A percentile compares a stretch with the other conserved stretches of the same genome.
Conservation (phyloP, 1,140 invertebrate genomes). For the Hormaphis cornu region DNA sequence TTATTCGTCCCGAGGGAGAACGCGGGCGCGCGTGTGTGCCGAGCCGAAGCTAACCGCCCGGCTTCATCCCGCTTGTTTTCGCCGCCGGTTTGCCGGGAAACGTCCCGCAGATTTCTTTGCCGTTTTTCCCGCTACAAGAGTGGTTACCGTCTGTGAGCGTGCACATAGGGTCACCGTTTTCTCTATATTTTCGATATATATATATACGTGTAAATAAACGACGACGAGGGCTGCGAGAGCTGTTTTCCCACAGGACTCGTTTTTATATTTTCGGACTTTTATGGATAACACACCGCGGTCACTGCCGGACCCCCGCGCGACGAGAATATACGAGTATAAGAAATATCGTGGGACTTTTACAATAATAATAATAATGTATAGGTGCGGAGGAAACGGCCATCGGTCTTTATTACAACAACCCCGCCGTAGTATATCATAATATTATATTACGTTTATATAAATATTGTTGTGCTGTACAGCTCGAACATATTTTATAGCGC, state of each 20-base stretch:
- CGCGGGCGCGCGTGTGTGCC: background rate
- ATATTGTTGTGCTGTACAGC: no score
- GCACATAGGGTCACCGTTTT: no score
- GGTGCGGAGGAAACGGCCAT: background rate
- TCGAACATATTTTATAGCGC: no score
- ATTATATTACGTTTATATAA: no score
- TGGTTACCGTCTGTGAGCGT: background rate
- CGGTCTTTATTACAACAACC: conserved; percentile 31
- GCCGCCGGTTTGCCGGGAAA: background rate
- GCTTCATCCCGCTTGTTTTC: conserved; percentile 4
- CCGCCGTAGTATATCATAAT: no score
- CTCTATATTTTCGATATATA: background rate
- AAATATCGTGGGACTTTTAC: background rate
- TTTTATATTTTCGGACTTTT: conserved; percentile 24
- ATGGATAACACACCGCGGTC: conserved; percentile 25
- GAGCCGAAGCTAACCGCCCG: no score
- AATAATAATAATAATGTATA: background rate
- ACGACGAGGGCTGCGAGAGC: background rate
- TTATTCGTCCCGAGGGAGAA: conserved; percentile 21
- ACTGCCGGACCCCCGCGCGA: background rate
- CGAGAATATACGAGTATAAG: no score
- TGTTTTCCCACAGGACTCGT: conserved; percentile 29
- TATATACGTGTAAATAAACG: background rate
- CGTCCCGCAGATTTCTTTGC: no score
- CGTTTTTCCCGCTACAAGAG: background rate